These are phyloP conservation scores for Tympanoctomys barrerae DNA, from an alignment of 2,797 vertebrate species.

Conservation along the genomic window DNA sequence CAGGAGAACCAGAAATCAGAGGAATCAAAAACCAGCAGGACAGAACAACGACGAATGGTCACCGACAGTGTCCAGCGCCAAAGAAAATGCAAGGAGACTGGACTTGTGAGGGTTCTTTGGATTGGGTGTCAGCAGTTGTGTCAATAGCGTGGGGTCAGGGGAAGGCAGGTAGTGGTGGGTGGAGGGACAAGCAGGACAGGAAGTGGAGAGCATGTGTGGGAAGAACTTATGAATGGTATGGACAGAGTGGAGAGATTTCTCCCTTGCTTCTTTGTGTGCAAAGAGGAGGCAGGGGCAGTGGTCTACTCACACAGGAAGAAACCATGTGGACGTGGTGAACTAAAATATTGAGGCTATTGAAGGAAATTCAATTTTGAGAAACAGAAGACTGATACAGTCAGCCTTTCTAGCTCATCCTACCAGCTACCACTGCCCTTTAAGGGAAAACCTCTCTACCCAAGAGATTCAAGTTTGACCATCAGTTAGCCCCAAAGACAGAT, in stretches of 20 bases:
- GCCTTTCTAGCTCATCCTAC: not conserved
- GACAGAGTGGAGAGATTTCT: slow-evolving; percentile 2
- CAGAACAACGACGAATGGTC: not conserved
- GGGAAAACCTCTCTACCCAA: not conserved
- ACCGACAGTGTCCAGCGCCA: not conserved
- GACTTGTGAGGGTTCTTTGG: not conserved
- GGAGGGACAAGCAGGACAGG: not conserved
- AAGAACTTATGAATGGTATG: not conserved
- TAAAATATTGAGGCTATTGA: not conserved
- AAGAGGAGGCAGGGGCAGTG: not conserved
- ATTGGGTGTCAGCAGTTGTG: not conserved
- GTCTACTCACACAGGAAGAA: not conserved
- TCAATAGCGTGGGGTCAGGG: not conserved
- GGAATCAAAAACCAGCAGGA: not conserved
- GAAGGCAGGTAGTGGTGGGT: not conserved
- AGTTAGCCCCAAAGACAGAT: not conserved
- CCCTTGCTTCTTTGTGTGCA: not conserved
- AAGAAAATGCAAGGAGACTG: not conserved
- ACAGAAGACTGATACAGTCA: not conserved
- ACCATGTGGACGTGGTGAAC: not conserved
- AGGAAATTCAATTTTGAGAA: slow-evolving; percentile 7
- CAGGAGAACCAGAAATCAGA: not conserved
- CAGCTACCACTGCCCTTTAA: not conserved
- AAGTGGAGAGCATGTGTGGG: not conserved
- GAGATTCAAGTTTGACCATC: not conserved